Conservation (phyloP, 2,797 vertebrate species). For the Steatocranus sp. region DNA sequence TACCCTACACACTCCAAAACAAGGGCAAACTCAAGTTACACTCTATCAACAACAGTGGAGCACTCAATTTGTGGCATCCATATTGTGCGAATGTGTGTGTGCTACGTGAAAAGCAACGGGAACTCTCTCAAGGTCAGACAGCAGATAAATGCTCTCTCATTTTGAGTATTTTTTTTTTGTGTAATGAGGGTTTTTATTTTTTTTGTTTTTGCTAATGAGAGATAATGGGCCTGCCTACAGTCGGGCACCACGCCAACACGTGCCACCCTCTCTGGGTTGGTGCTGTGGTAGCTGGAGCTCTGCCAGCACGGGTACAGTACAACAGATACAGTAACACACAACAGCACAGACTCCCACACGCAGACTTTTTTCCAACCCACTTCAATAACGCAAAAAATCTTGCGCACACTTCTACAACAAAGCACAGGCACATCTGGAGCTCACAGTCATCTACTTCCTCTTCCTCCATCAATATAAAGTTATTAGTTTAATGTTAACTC, state of each 20-base stretch:
- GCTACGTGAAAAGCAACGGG: constrained; percentile 60
- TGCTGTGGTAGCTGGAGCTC: constrained; percentile 66
- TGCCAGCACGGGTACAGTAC: constrained; percentile 69
- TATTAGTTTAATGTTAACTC: constrained; percentile 9
- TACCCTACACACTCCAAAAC: constrained; percentile 63
- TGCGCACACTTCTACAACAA: background rate
- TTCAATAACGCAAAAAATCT: background rate
- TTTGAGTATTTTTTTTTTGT: constrained; percentile 64
- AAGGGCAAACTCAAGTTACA: constrained; percentile 66
- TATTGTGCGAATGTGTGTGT: constrained; percentile 25
- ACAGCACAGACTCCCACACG: constrained; percentile 10
- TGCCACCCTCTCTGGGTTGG: constrained; percentile 68
- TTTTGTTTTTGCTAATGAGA: constrained; percentile 72
- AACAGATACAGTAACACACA: constrained; percentile 59
- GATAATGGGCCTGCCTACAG: constrained; percentile 78
- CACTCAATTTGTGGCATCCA: constrained; percentile 39
- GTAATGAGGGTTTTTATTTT: constrained; percentile 55
- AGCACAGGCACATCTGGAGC: constrained; percentile 45
- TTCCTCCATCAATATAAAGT: background rate
- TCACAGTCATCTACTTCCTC: background rate
- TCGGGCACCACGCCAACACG: constrained; percentile 62
- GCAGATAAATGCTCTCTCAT: constrained; percentile 70
- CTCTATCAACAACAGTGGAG: constrained; percentile 44
- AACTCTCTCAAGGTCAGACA: constrained; percentile 75
- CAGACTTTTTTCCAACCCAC: constrained; percentile 2